Conservation (phyloP, 2,797 vertebrate species). For the Eulemur rubriventer region DNA sequence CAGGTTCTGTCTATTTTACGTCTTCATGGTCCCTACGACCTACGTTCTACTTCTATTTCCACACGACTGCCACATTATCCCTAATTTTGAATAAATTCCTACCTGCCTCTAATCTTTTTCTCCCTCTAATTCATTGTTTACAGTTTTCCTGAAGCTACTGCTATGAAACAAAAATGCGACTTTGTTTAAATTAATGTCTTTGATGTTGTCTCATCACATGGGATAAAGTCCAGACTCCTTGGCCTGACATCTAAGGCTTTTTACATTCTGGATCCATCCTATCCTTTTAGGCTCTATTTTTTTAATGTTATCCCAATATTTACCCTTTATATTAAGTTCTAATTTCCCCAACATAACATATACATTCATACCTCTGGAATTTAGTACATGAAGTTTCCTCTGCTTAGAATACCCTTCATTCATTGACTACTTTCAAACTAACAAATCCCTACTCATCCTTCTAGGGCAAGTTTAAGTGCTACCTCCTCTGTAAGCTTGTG, state of each 20-base stretch:
- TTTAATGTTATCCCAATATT: neutral
- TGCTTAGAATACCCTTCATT: neutral
- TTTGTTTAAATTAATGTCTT: conserved; percentile 15
- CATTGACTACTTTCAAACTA: neutral
- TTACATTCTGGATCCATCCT: neutral
- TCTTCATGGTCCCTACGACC: neutral
- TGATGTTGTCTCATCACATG: neutral
- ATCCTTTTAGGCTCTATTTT: neutral
- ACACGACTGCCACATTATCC: neutral
- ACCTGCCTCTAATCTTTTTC: neutral
- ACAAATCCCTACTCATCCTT: neutral
- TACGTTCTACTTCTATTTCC: neutral
- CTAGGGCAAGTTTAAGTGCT: neutral
- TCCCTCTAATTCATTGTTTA: neutral
- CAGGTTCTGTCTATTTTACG: neutral
- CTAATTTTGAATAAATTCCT: conserved; percentile 37
- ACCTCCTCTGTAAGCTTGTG: neutral
- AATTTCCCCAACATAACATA: neutral
- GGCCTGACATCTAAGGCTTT: neutral
- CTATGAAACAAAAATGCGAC: conserved; percentile 1
- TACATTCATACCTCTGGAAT: neutral
- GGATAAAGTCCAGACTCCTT: neutral
- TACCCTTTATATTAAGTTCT: neutral
- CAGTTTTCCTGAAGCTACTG: neutral
- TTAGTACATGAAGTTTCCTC: neutral